Conservation (phyloP, 2,797 vertebrate species). For the Neopelma chrysocephalum region DNA sequence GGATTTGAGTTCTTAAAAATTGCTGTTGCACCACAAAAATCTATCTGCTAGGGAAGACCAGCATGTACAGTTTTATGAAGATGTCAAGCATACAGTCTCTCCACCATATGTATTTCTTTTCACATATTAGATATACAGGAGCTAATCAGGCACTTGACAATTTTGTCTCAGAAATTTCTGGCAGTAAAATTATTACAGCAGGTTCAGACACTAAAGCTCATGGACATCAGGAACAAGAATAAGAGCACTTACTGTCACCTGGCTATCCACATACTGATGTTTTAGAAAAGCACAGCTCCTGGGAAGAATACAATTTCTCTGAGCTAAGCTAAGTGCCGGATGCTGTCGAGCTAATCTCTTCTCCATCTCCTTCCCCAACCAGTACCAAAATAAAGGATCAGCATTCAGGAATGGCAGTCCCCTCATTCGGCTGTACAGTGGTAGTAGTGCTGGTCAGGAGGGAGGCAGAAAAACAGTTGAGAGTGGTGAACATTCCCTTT, state of each 20-base stretch:
- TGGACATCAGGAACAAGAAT: background rate
- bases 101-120: background rate
- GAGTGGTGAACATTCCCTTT: background rate
- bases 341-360: background rate
- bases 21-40: background rate
- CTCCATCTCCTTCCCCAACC: rapidly evolving
- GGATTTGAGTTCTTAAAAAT: background rate
- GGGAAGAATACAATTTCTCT: background rate
- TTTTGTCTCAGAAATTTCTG: background rate
- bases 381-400: background rate
- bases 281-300: background rate
- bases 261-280: background rate
- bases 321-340: background rate
- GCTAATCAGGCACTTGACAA: rapidly evolving
- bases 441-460: background rate
- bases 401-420: background rate
- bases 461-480: background rate
- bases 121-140: background rate
- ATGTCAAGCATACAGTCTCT: background rate
- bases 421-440: background rate
- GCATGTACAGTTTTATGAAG: background rate
- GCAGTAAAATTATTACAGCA: background rate
- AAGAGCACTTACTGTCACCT: background rate
- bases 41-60: background rate
- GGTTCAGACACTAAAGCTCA: background rate